Base-by-base conservation (phyloP, 1,140 invertebrate genomes). In the Drosophila paulistorum region DNA sequence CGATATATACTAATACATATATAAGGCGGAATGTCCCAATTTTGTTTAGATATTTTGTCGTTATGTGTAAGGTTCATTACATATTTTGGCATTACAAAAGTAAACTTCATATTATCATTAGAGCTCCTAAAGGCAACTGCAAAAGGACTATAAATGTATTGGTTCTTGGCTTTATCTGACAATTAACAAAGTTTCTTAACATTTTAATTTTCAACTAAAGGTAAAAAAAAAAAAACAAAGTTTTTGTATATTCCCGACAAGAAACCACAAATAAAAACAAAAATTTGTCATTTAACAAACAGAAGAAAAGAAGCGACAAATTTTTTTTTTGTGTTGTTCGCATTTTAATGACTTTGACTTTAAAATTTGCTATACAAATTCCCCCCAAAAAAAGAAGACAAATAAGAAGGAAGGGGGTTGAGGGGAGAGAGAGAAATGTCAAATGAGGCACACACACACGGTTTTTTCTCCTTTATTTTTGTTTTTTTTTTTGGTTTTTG, bases 301-400 rank as follows among this genome's bases (percentile, higher is more conserved):
- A 39, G 11, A 11, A 39, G 11, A 39, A 39, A 39, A 39, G 4
- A 63, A 63, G 51, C 73, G 59, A 75, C 59, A 75, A 75, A 63
- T 75, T 75, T 57, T 35, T 33, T 17, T 23, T 23, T 23, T 23
- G 48, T 23, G 23, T 39, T 65, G 60, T 60, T 60, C 66, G 51
- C 60, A 76, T 76, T 76, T 76, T 60, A 76, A 76, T 65, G 72
- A 61, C 72, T 74, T 23, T 55, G 55, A 35, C 42, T 74, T 59
- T 67, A 65, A 65, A 63, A 20, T 68, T 68, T 45, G 41, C 41
- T 48, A 11, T 35, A 26, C 37, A 41, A 55, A 66, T 23, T 23
- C 41, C 13, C 41, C 30, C 6, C 3, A 45, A 45, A 35, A 23
- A 33, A 33, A 26, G 33, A 35, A 30, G 26, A 37, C 67, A 41